These are phyloP conservation scores for Prietella phreatophila DNA, from an alignment of 2,113 vertebrate genomes.

Conservation along the genomic window DNA sequence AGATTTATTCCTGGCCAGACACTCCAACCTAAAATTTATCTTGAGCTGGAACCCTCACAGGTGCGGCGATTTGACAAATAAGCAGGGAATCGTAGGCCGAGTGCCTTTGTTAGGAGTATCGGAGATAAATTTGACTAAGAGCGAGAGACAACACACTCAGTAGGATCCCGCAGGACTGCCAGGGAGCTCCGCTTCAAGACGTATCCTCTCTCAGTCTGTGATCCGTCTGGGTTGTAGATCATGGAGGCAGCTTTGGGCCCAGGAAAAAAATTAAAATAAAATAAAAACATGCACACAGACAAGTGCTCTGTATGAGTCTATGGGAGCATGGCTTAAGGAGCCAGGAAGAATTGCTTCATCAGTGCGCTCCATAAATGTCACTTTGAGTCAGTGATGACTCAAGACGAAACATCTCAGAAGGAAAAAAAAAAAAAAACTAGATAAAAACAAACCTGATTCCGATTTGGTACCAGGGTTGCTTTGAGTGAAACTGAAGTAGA, in stretches of 20 bases:
- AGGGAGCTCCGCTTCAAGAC: constrained; percentile 70
- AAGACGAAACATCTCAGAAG: constrained; percentile 48
- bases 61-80: constrained; percentile 92
- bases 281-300: constrained; percentile 13
- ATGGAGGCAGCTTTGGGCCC: constrained; percentile 65
- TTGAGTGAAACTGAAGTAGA: constrained; percentile 57
- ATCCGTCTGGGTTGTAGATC: constrained; percentile 68
- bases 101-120: constrained; percentile 79
- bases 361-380: constrained; percentile 74
- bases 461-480: constrained; percentile 59
- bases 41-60: constrained; percentile 85
- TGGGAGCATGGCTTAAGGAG: constrained; percentile 60
- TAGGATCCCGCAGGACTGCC: constrained; percentile 67
- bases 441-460: constrained; percentile 62
- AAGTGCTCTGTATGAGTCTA: constrained; percentile 55
- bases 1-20: constrained; percentile 87
- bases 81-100: constrained; percentile 74
- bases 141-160: constrained; percentile 74
- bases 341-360: constrained; percentile 71
- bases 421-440: constrained; percentile 56
- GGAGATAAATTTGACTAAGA: constrained; percentile 88
- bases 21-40: constrained; percentile 84
- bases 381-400: constrained; percentile 68
- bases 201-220: constrained; percentile 67
- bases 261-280: constrained; percentile 45